Conservation (phyloP, 2,797 vertebrate species). For the Capromys pilorides region DNA sequence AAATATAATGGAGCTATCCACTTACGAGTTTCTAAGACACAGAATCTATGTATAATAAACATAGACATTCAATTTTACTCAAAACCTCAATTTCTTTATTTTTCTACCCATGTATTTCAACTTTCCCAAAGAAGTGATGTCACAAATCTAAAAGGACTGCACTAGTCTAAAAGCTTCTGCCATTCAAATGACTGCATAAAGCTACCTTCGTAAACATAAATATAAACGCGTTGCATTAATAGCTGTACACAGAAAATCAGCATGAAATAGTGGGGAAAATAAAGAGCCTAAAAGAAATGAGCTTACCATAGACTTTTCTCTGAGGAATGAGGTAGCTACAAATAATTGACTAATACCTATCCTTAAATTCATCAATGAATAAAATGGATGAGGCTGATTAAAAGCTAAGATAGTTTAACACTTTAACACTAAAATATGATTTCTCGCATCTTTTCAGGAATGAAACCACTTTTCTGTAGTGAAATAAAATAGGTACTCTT, state of each 20-base stretch:
- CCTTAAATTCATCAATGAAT: not conserved
- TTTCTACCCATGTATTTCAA: not conserved
- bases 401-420: not conserved
- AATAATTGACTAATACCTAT: not conserved
- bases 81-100: not conserved
- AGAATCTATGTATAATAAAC: not conserved
- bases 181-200: not conserved
- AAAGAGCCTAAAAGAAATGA: not conserved
- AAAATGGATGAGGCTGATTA: not conserved
- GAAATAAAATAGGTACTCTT: not conserved
- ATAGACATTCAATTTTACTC: not conserved
- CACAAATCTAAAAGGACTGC: not conserved
- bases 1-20: not conserved
- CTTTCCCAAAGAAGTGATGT: slow-evolving; percentile 9
- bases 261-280: not conserved
- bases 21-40: not conserved
- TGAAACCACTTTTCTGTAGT: not conserved
- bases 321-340: not conserved
- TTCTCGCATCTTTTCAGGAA: not conserved
- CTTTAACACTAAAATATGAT: not conserved
- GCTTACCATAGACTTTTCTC: not conserved
- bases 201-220: not conserved
- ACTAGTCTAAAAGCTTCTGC: not conserved
- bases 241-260: not conserved
- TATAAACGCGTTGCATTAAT: not conserved